Conservation (phyloP, 2,888 invertebrate species). For the Synanthedon andrenaeformis region DNA sequence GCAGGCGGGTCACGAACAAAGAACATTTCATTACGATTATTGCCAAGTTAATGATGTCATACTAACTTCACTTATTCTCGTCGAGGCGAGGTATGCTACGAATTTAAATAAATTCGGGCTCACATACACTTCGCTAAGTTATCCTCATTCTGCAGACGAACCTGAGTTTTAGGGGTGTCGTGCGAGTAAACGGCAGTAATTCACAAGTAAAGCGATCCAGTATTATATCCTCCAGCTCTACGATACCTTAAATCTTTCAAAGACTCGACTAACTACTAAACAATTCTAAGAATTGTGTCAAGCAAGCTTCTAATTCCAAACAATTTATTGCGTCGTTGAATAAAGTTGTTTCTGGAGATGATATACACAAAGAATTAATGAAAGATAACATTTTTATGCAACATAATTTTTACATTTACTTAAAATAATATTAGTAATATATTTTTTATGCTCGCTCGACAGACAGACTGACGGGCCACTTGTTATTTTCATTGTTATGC, state of each 20-base stretch:
- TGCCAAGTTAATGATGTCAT: slow-evolving; percentile 50
- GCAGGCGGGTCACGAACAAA: slow-evolving; percentile 34
- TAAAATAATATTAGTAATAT: too few relatives aligned
- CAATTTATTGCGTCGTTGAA: slow-evolving; percentile 46
- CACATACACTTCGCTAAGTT: slow-evolving; percentile 25
- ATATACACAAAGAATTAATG: too few relatives aligned
- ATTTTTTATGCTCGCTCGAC: too few relatives aligned
- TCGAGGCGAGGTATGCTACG: slow-evolving; percentile 31
- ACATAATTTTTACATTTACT: too few relatives aligned
- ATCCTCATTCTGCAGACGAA: slow-evolving; percentile 24
- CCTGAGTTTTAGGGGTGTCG: slow-evolving; percentile 20
- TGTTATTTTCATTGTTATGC: too few relatives aligned
- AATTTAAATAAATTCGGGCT: slow-evolving; percentile 49
- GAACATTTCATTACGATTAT: slow-evolving; percentile 54
- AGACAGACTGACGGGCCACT: too few relatives aligned
- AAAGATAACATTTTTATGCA: too few relatives aligned
- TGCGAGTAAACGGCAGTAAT: slow-evolving; percentile 45
- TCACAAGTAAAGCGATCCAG: slow-evolving; percentile 44
- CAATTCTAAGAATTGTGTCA: slow-evolving; percentile 32
- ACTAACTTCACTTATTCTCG: slow-evolving; percentile 36
- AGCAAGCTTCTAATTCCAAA: slow-evolving; percentile 47
- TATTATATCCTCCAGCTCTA: slow-evolving; percentile 48
- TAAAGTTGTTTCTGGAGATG: slow-evolving; percentile 1
- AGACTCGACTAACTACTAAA: slow-evolving; percentile 30
- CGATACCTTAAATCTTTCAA: slow-evolving; percentile 47